Conservation (phyloP, 2,888 invertebrate species). For the Athalia cordata region DNA sequence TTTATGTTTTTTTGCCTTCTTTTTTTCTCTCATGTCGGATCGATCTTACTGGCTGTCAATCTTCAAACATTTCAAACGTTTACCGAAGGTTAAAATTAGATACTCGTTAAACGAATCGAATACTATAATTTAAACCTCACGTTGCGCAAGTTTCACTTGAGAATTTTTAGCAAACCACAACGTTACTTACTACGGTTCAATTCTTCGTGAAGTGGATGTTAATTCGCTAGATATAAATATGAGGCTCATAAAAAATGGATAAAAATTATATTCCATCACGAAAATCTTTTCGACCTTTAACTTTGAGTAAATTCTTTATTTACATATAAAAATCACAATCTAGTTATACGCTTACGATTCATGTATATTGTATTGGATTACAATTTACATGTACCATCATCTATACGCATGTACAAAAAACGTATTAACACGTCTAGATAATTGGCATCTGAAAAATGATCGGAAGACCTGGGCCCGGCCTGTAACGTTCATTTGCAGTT, state of each 20-base stretch:
- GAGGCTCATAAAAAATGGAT: neutral
- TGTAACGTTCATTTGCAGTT: constrained; percentile 2
- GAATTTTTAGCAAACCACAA: neutral
- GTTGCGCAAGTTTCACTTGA: neutral
- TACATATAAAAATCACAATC: constrained; percentile 42
- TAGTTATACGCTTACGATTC: neutral
- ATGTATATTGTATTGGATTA: constrained; percentile 5
- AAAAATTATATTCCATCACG: neutral
- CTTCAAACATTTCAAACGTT: neutral
- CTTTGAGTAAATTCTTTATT: constrained; percentile 39
- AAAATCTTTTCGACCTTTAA: neutral
- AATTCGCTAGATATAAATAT: neutral
- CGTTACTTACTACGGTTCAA: too few relatives aligned
- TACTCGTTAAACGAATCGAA: neutral
- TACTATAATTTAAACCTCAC: neutral
- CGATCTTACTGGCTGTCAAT: neutral
- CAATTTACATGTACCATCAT: constrained; percentile 12
- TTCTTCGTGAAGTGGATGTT: neutral
- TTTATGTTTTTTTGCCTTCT: too few relatives aligned
- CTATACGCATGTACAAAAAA: neutral
- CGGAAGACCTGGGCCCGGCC: constrained; percentile 33
- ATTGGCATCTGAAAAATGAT: neutral
- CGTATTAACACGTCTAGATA: neutral
- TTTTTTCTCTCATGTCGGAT: neutral
- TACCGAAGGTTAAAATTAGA: too few relatives aligned